phyloP scores from a whole-genome alignment of 2,888 invertebrate genomes.

The Agrotis puta region DNA sequence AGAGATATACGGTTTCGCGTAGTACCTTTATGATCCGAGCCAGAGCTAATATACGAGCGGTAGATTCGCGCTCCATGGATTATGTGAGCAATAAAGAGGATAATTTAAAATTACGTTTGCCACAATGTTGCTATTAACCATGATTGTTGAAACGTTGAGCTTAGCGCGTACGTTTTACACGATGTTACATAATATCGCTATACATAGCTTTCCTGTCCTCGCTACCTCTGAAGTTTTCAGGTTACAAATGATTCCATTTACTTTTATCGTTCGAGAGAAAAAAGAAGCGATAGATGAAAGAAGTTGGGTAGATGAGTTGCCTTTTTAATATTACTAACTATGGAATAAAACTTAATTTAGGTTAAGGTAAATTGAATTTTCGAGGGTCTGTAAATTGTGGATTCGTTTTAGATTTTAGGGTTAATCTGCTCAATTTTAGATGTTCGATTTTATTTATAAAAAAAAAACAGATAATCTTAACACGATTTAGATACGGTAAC shows the following conservation, averaged over 20 bases:
- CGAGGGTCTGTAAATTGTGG: constrained; percentile 44
- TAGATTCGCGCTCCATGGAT: constrained; percentile 84
- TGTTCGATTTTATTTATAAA: constrained; percentile 19
- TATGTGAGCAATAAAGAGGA: constrained; percentile 85
- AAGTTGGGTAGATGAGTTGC: constrained; percentile 52
- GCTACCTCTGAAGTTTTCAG: constrained; percentile 60
- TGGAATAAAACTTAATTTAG: constrained; percentile 49
- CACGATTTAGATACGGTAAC: constrained; percentile 70
- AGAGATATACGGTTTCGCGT: constrained; percentile 84
- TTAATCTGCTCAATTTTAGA: constrained; percentile 51
- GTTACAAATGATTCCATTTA: constrained; percentile 67
- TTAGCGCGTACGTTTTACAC: constrained; percentile 62
- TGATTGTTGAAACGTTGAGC: constrained; percentile 75
- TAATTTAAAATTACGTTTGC: constrained; percentile 86
- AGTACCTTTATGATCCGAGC: constrained; percentile 84
- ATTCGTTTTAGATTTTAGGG: constrained; percentile 53
- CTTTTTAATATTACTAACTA: constrained; percentile 53
- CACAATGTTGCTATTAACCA: constrained; percentile 82
- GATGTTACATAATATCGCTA: constrained; percentile 58
- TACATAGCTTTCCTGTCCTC: constrained; percentile 40
- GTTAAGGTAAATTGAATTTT: constrained; percentile 59
- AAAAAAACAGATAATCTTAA: constrained; percentile 57
- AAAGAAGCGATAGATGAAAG: constrained; percentile 60
- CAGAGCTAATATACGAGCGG: constrained; percentile 82
- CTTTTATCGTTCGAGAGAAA: constrained; percentile 62